These are phyloP conservation scores for Masnerella sp. DNA, from an alignment of 2,888 invertebrate genomes.

Conservation along the genomic window DNA sequence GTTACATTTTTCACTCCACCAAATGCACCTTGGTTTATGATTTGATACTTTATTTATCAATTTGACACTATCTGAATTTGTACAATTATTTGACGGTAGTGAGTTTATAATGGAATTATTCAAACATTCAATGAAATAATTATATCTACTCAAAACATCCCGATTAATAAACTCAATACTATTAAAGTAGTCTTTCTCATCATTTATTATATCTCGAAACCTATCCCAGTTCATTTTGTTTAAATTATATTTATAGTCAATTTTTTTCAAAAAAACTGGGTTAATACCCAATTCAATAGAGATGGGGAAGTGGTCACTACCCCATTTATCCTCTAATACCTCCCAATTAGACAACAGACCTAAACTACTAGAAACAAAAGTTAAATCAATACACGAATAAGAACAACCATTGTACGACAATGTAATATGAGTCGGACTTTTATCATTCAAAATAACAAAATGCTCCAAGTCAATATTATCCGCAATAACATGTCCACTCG, in stretches of 20 bases:
- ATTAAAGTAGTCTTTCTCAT: constrained; percentile 7
- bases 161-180: constrained; percentile 17
- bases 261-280: background rate
- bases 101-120: background rate
- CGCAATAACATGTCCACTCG: constrained; percentile 1
- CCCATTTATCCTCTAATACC: constrained; percentile 20
- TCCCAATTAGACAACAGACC: background rate
- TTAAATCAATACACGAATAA: constrained; percentile 14
- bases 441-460: constrained; percentile 11
- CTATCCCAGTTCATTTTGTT: constrained; percentile 6
- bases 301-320: constrained; percentile 31
- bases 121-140: constrained; percentile 5
- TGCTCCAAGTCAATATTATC: constrained; percentile 14
- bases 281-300: constrained; percentile 1
- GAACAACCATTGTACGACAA: background rate
- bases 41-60: background rate
- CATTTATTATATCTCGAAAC: background rate
- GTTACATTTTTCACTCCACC: constrained; percentile 53
- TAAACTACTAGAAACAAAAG: background rate
- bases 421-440: constrained; percentile 5
- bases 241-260: constrained; percentile 18
- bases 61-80: constrained; percentile 5
- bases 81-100: background rate
- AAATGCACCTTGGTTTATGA: constrained; percentile 19
- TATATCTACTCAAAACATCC: background rate